Conservation (phyloP, 2,888 invertebrate species). For the Hecatera dysodea region DNA sequence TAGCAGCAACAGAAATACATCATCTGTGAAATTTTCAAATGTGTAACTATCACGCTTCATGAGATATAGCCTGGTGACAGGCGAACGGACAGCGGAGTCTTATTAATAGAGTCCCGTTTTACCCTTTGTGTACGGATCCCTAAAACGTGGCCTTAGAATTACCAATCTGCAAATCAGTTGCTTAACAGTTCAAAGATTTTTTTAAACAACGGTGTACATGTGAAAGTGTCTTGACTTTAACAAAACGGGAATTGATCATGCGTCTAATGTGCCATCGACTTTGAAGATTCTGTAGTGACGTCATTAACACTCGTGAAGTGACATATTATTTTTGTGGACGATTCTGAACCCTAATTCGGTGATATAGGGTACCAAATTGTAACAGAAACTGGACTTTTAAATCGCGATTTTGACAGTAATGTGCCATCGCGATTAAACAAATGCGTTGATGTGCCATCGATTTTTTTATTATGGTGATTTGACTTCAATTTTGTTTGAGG, state of each 20-base stretch:
- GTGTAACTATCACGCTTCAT: no score
- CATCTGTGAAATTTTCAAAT: no score
- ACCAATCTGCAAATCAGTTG: not conserved
- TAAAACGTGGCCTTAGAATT: no score
- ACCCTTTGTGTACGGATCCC: no score
- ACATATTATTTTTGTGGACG: slow-evolving; percentile 10
- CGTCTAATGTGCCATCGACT: slow-evolving; percentile 40
- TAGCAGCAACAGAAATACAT: no score
- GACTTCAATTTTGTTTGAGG: slow-evolving; percentile 1
- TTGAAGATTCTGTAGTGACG: slow-evolving; percentile 15
- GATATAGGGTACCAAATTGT: not conserved
- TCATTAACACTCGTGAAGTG: slow-evolving; percentile 33
- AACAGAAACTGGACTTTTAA: slow-evolving; percentile 16
- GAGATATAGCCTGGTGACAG: no score
- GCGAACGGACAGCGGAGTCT: no score
- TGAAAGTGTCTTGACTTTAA: slow-evolving; percentile 47
- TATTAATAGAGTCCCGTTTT: no score
- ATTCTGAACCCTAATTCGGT: not conserved
- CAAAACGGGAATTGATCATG: slow-evolving; percentile 4
- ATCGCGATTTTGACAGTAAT: not conserved
- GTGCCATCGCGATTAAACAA: slow-evolving; percentile 20
- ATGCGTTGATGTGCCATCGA: slow-evolving; percentile 38
- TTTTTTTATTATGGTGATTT: slow-evolving; percentile 1
- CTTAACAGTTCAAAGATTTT: not conserved
- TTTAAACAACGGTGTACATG: slow-evolving; percentile 22